Evolutionary conservation across 2,888 invertebrate species (phyloP), one percentile per base, ranked within the genome.

Genomic region (Desoria tigrina): DNA sequence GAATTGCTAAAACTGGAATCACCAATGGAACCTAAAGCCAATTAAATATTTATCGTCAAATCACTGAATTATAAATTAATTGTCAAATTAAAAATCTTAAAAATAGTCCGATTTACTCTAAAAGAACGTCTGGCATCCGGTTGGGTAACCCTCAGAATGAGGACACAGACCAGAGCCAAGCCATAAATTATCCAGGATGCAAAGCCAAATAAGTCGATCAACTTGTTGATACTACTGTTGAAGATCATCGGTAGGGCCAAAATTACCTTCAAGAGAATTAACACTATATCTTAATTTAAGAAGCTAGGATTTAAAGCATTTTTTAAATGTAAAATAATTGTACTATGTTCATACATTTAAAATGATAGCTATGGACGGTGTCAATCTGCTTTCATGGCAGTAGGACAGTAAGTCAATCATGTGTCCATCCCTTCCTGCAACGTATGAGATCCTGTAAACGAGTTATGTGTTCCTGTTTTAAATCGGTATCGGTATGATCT

Each of bases 121-220:
- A 95, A 96, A 66, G 95, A 95, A 82, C 96, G 84, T 69, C 90
- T 90, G 79, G 90, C 89, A 81, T 94, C 90, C 67, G 92, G 92
- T 82, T 91, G 90, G 73, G 94, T 95, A 79, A 84, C 87, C 79
- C 96, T 85, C 89, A 97, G 90, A 65, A 95, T 90, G 78, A 97
- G 87, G 61, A 96, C 84, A 14, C 95, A 93, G 69, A 92, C 80
- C 93, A 95, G 95, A 51, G 95, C 87, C 74, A 92, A 90, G 26
- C 96, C 96, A 80, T 96, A 97, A 83, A 96, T 96, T 78, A 96
- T 92, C 96, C 96, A 96, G 49, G 94, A 95, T 63, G 95, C 94
- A 82, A 96, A 96, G 79, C 94, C 95, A 85, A 96, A 96, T 86
- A 95, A 95, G 81, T 95, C 95, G 78, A 97, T 96, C 79, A 97